These are phyloP conservation scores for Oenanthe melanoleuca DNA, from an alignment of 2,113 vertebrate genomes.

Conservation along the genomic window DNA sequence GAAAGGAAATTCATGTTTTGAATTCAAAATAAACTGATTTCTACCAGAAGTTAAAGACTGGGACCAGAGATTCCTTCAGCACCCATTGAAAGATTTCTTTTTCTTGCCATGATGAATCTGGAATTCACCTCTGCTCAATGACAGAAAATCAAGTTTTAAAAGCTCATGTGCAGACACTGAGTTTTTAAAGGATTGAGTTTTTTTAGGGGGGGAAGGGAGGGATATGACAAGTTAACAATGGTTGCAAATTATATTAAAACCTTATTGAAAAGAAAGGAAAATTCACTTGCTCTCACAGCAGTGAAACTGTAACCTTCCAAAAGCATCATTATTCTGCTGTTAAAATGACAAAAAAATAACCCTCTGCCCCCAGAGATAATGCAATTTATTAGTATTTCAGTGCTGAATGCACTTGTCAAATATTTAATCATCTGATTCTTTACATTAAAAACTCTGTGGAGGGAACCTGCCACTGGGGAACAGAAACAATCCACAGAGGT, in stretches of 20 bases:
- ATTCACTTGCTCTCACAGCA: background rate
- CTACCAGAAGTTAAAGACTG: background rate
- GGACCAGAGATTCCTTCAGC: background rate
- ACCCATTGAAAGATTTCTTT: background rate
- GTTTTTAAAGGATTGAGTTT: background rate
- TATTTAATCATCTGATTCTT: constrained; percentile 19
- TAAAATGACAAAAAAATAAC: constrained; percentile 35
- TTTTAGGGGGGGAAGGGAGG: background rate
- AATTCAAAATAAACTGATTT: background rate
- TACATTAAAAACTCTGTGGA: background rate
- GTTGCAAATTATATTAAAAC: background rate
- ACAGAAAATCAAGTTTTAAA: background rate
- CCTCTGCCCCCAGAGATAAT: constrained; percentile 1
- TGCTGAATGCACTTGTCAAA: constrained; percentile 32
- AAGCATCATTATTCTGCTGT: background rate
- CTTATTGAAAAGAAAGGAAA: background rate
- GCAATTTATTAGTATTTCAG: constrained; percentile 34
- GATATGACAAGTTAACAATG: background rate
- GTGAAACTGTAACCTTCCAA: background rate
- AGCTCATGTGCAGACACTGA: background rate
- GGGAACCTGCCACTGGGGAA: constrained; percentile 28
- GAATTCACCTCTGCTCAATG: background rate
- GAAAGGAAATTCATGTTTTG: background rate
- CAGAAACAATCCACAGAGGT: background rate
- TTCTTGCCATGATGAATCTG: background rate